Evolutionary conservation across 2,888 invertebrate species (phyloP), one percentile per base, ranked within the genome.

Genomic region (Willowsia nigromaculata): DNA sequence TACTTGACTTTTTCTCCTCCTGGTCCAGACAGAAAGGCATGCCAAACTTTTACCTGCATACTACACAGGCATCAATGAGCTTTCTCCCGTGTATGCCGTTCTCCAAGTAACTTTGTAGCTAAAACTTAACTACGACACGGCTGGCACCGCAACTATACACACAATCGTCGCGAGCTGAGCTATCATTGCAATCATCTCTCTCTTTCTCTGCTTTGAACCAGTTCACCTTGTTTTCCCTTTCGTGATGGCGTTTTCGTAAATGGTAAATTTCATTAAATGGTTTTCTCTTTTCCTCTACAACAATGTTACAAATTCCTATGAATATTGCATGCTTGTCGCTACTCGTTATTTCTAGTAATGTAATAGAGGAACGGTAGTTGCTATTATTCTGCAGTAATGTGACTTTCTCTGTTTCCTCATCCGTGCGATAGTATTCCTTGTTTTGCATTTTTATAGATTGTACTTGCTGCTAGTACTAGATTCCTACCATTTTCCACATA

Each of bases 11-110:
- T 40, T 71, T 13, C n/a, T 7, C 15, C 62, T 62, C 11, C 30
- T 27, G 30, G 30, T 2, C 13, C 30, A 27, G 30, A 3, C 15
- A 30, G 30, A 27, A 30, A 40, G 22, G 25, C 13, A 4, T 65
- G 74, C 9, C 18, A 47, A 76, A 50, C 50, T 76, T 76, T 76
- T 27, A 76, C 76, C n/a, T 76, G 76, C 43, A 43, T 40, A 71
- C 40, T n/a, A 30, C 30, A 13, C 30, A 62, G 22, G 4, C 4
- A 56, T 22, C 3, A 50, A 6, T 50, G 15, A 6, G 15, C 3
- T 56, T 56, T 22, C 25, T 56, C 56, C 5, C 15, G 62, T 62
- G 30, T 13, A 62, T 62, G 62, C 15, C 13, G 47, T 47, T 2
- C 25, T 56, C 4, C 4, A 22, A 56, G 22, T 56, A 22, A 56